Base-by-base conservation (phyloP, 2,113 vertebrate species). In the Aspidoscelis tigris region DNA sequence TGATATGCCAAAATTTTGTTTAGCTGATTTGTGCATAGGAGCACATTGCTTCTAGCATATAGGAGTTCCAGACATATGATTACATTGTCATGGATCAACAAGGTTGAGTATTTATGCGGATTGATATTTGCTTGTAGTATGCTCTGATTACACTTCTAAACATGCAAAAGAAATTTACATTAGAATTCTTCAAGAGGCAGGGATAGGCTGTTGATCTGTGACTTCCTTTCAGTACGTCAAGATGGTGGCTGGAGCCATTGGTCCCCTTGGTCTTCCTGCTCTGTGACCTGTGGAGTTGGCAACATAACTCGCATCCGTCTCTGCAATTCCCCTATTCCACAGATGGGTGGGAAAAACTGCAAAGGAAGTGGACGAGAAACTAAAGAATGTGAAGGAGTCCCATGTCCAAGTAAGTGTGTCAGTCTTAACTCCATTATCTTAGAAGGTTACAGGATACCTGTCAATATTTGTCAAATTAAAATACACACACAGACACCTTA, bases 221-320 rank as follows among this genome's bases (percentile, higher is more conserved):
- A 12, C 39, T 33, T 64, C 69, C 69, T 86, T 80, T 78, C 20
- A 99, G 98, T 99, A 88, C 98, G 97, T 80, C 98, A 99, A 58
- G 96, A 99, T 8, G 98, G 98, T 21, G 97, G 97, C 68, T 99
- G 98, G 98, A 99, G 98, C 89, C 95, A 99, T 91, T 99, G 98
- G 98, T 99, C 98, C 0, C 98, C 98, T 0, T 99, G 98, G 98
- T 99, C 98, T 0, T 98, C 98, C 3, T 99, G 98, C 93, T 98
- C 98, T 0, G 97, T 97, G 76, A 98, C 97, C 22, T 99, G 98
- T 9, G 98, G 98, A 14, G 88, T 95, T 1, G 98, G 98, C 82
- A 98, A 98, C 76, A 97, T 98, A 93, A 99, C 98, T 0, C 97
- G 98, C 83, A 99, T 99, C 80, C 97, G 98, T 3, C 98, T 99